Conservation (phyloP, 2,113 vertebrate species). For the Pteropus alecto region DNA sequence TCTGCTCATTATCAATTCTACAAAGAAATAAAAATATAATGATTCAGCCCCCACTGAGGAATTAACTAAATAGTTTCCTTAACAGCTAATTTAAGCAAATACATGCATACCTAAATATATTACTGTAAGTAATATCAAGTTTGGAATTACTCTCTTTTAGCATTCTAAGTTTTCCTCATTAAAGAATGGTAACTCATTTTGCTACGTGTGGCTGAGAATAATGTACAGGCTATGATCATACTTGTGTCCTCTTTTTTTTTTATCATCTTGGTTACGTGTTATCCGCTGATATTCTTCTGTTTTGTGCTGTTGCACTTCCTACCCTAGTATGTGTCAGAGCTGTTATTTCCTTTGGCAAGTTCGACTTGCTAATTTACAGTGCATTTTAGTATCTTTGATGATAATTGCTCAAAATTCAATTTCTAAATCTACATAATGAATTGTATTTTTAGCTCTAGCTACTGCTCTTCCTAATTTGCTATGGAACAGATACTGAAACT, state of each 20-base stretch:
- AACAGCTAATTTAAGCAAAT: constrained; percentile 33
- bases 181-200: constrained; percentile 16
- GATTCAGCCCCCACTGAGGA: background rate
- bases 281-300: background rate
- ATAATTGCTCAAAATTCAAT: background rate
- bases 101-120: background rate
- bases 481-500: background rate
- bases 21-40: background rate
- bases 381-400: background rate
- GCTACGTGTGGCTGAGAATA: background rate
- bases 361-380: background rate
- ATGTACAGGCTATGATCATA: background rate
- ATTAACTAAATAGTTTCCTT: constrained; percentile 16
- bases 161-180: background rate
- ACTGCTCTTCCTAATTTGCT: background rate
- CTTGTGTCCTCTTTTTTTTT: background rate
- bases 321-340: background rate
- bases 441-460: background rate
- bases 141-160: background rate
- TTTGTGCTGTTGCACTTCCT: background rate
- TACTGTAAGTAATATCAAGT: background rate
- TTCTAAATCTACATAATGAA: constrained; percentile 8
- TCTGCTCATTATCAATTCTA: background rate
- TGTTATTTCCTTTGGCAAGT: background rate
- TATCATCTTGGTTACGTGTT: background rate